Conservation (phyloP, 1,140 invertebrate species). For the Chelonus insularis region DNA sequence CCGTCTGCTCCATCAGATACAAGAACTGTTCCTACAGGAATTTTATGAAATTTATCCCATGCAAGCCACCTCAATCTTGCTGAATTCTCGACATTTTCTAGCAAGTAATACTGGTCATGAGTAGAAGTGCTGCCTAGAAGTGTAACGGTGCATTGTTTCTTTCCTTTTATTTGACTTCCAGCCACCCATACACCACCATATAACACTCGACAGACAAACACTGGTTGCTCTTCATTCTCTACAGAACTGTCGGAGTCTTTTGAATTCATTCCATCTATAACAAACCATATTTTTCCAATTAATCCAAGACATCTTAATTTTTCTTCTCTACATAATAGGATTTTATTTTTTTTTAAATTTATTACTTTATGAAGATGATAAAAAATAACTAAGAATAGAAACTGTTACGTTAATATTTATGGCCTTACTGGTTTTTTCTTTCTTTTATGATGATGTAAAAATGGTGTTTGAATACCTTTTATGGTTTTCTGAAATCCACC, state of each 20-base stretch:
- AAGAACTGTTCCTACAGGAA: constrained; percentile 56
- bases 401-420: no score
- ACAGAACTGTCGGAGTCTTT: neutral
- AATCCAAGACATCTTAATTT: no score
- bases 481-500: constrained; percentile 59
- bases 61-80: constrained; percentile 72
- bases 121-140: constrained; percentile 63
- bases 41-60: constrained; percentile 69
- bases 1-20: constrained; percentile 63
- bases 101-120: constrained; percentile 70
- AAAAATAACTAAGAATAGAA: no score
- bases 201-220: constrained; percentile 74
- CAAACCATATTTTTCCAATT: no score
- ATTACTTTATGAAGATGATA: no score
- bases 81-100: constrained; percentile 77
- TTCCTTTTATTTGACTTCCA: constrained; percentile 61
- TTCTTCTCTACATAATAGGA: no score
- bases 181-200: constrained; percentile 72
- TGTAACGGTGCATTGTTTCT: constrained; percentile 67
- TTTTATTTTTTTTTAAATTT: no score
- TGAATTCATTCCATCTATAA: no score
- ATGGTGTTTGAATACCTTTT: constrained; percentile 33
- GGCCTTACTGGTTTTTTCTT: no score
- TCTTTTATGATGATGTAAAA: no score
- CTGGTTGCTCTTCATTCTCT: constrained; percentile 43